These are phyloP conservation scores for Ephydatia muelleri DNA, from an alignment of 37 sponge, comb jelly and placozoan genomes.

Conservation along the genomic window DNA sequence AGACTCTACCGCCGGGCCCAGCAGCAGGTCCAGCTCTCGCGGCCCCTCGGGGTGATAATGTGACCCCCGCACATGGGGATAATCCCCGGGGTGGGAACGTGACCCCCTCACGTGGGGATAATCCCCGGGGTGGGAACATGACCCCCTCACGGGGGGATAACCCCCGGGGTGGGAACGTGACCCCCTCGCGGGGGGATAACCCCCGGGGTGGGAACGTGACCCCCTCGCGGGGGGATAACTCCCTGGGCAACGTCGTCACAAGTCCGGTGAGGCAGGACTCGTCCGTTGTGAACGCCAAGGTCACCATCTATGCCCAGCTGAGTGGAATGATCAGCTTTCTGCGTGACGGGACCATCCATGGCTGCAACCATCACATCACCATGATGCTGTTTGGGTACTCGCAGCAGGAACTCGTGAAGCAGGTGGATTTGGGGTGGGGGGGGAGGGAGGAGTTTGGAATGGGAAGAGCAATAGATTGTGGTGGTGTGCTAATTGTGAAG, in stretches of 20 bases:
- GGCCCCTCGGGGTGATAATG: not conserved
- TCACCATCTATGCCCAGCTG: conserved; percentile 70
- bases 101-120: conserved; percentile 3
- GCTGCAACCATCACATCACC: conserved; percentile 85
- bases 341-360: conserved; percentile 77
- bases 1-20: not conserved
- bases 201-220: too few species aligned
- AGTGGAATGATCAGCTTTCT: conserved; percentile 87
- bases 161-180: not conserved
- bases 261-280: not conserved
- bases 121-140: not conserved
- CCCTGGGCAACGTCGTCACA: not conserved
- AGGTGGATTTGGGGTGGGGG: conserved; percentile 29
- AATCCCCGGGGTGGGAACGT: not conserved
- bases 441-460: not conserved
- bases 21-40: not conserved
- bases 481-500: too few species aligned
- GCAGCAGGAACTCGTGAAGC: conserved; percentile 64
- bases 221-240: too few species aligned
- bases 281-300: conserved; percentile 20
- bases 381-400: conserved; percentile 83
- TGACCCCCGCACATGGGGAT: conserved; percentile 7
- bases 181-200: not conserved
- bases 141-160: not conserved
- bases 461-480: not conserved